These are phyloP conservation scores for Polyergus mexicanus DNA, from an alignment of 1,140 invertebrate species.

Conservation along the genomic window DNA sequence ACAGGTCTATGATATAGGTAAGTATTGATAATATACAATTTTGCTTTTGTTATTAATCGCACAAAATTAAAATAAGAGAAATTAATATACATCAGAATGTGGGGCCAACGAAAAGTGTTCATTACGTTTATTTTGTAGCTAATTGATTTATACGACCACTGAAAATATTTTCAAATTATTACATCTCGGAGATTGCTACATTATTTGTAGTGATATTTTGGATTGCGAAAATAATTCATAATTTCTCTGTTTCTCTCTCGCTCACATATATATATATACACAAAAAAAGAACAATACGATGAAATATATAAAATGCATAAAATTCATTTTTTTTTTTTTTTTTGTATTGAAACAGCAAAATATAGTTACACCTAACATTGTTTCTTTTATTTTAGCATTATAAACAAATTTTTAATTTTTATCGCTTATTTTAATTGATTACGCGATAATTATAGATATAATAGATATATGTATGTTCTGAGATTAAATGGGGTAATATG, in stretches of 20 bases:
- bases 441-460: background rate
- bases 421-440: background rate
- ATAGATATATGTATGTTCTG: background rate
- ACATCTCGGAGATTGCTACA: background rate
- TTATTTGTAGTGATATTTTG: background rate
- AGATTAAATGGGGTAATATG: slow-evolving; percentile 5
- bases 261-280: too few relatives aligned
- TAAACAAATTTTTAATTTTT: background rate
- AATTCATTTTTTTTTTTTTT: background rate
- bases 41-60: slow-evolving; percentile 34
- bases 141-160: too few relatives aligned
- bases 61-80: background rate
- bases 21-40: slow-evolving; percentile 32
- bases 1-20: slow-evolving; percentile 35
- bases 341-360: background rate
- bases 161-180: slow-evolving; percentile 2
- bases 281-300: background rate
- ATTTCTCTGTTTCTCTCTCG: background rate
- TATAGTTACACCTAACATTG: background rate
- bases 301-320: background rate
- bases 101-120: too few relatives aligned
- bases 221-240: background rate
- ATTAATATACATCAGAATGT: background rate
- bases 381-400: slow-evolving; percentile 7
- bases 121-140: too few relatives aligned